Percentiles rank a stretch among this genome's conserved stretches.
Evolutionary conservation across 2,888 invertebrate species (phyloP).

Genomic region (Sinohyriopsis cumingii): DNA sequence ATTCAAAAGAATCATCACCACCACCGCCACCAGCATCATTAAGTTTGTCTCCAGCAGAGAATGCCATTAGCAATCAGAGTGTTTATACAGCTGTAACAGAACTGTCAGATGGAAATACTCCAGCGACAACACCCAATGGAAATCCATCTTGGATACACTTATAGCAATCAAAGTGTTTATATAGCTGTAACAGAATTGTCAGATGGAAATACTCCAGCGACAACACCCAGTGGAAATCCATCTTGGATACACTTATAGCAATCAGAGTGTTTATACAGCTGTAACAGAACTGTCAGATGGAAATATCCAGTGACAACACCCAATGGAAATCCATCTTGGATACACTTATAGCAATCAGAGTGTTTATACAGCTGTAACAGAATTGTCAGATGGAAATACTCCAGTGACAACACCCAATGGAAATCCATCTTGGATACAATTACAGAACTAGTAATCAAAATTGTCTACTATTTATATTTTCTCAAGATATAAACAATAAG

Average conservation of each 20-base stretch:
- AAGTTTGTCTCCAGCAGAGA: slow-evolving; percentile 14
- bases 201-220: slow-evolving; percentile 24
- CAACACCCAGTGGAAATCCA: slow-evolving; percentile 19
- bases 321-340: slow-evolving; percentile 12
- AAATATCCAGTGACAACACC: slow-evolving; percentile 30
- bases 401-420: slow-evolving; percentile 25
- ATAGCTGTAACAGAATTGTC: slow-evolving; percentile 37
- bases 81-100: slow-evolving; percentile 40
- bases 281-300: slow-evolving; percentile 33
- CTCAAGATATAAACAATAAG: no score
- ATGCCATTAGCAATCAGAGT: slow-evolving; percentile 34
- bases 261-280: slow-evolving; percentile 43
- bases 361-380: slow-evolving; percentile 40
- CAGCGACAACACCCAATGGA: slow-evolving; percentile 23
- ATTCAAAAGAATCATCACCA: slow-evolving; percentile 8
- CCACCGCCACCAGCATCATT: slow-evolving; percentile 24
- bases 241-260: slow-evolving; percentile 23
- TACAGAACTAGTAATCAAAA: slow-evolving; percentile 5
- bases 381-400: slow-evolving; percentile 29
- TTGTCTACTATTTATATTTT: no score
- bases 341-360: slow-evolving; percentile 30
- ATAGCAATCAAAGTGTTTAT: slow-evolving; percentile 38
- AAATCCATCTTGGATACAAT: slow-evolving; percentile 15
- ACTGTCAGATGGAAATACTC: slow-evolving; percentile 29
- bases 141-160: slow-evolving; percentile 18